Base-by-base conservation (phyloP, 2,888 invertebrate species). In the Dorcus hopei region DNA sequence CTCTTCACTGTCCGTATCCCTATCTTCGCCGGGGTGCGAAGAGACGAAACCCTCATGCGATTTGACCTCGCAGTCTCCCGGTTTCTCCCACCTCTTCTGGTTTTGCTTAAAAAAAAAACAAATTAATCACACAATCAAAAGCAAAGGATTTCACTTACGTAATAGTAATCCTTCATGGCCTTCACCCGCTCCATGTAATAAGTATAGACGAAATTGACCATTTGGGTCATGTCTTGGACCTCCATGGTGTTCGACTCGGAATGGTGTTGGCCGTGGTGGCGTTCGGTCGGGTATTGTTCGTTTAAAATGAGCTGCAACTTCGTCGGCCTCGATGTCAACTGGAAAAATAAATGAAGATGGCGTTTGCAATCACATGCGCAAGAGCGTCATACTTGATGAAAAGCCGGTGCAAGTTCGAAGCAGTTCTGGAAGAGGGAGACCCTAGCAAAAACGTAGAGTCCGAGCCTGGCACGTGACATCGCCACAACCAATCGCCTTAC, bases 401-500 rank as follows among this genome's bases (percentile, higher is more conserved):
- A 98, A 0, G 97, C 95, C 5, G 97, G 96, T 41, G 94, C 93
- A 38, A 99, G 82, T 78, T 99, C 99, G 72, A 94, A 95, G 78
- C 99, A 99, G 80, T 97, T 97, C 73, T 91, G 87, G 81, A 99
- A 99, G 49, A 99, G 83, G 2, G 90, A 85, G 1, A 93, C 93
- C 51, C 98, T 81, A 0, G 95, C 98, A 79, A 99, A 97, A 38
- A 99, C 87, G 76, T 98, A 99, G 0, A 99, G 84, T 0, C 99
- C 99, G 19, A 99, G 87, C 9, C 99, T 84, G 0, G 99, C 98
- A 70, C 99, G 87, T 54, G 98, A 99, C 87, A 99, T 94, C 3
- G 99, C 99, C 3, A 99, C 99, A 45, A 99, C 91, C 62, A 99
- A 85, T 73, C 99, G 90, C 7, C 99, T 85, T 0, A 98, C 93